Base-by-base conservation (phyloP, 2,888 invertebrate genomes). In the Creontiades dilutus region DNA sequence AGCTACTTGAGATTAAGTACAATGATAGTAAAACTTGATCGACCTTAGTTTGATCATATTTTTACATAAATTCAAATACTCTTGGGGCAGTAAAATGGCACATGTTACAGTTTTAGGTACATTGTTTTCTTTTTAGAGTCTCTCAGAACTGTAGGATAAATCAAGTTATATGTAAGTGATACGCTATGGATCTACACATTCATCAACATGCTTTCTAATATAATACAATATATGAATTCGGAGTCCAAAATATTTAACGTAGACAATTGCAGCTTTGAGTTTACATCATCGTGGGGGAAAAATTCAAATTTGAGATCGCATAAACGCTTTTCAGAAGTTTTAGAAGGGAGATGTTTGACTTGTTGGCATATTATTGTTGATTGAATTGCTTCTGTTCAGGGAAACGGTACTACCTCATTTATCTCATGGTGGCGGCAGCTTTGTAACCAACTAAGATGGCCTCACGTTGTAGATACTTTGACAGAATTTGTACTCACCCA, bases 21-120 rank as follows among this genome's bases (percentile, higher is more conserved):
- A 68, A 68, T n/a, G n/a, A n/a, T 68, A 14, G 5, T 68, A 23
- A 68, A 23, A 23, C 16, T 57, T n/a, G 7, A 57, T 68, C 61
- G 7, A 14, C 3, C 19, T 5, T n/a, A n/a, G n/a, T n/a, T 68
- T 68, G 68, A 68, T 68, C 23, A 68, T 68, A 23, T 61, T 11
- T 48, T 7, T 48, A 61, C 61, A 61, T 68, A 68, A 16, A 52
- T 13, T 11, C 52, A 68, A 68, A 57, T 57, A 16, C n/a, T 16
- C 12, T 19, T 68, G 47, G 46, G 78, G 78, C 78, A 78, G 37
- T 78, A 78, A 46, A 78, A 78, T 78, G 46, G 78, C 78, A 78
- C 78, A 78, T 47, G n/a, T 46, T 78, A 46, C 5, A 78, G 27
- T 0, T 78, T 78, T 78, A 78, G 78, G 78, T 78, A 78, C 68